These are phyloP conservation scores for Eristalinus aeneus DNA, from an alignment of 2,888 invertebrate genomes.

Conservation along the genomic window DNA sequence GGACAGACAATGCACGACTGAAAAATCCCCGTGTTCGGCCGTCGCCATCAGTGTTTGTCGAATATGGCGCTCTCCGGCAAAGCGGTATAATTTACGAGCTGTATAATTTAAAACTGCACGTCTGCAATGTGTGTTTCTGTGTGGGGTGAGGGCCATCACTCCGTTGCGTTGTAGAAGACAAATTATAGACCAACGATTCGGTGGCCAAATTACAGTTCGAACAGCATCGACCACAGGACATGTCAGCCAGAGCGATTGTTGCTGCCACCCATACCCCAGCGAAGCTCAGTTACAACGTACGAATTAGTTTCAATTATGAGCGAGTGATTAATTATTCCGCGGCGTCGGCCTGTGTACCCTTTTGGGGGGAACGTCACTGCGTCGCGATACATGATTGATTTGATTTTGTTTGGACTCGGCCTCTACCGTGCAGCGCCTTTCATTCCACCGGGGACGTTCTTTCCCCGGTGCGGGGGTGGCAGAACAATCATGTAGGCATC, in stretches of 20 bases:
- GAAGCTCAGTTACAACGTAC: constrained; percentile 41
- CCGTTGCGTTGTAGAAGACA: constrained; percentile 5
- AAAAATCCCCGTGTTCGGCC: constrained; percentile 12
- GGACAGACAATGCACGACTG: neutral
- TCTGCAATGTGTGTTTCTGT: no score
- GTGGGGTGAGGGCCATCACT: no score
- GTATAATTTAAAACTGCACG: constrained; percentile 31
- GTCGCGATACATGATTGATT: constrained; percentile 50
- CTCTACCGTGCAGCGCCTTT: neutral
- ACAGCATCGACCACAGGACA: constrained; percentile 52
- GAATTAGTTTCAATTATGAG: constrained; percentile 69
- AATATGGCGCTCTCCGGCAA: constrained; percentile 39
- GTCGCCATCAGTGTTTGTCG: constrained; percentile 61
- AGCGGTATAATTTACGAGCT: constrained; percentile 45
- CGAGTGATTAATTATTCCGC: constrained; percentile 63
- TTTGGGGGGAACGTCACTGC: neutral
- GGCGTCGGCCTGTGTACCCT: neutral
- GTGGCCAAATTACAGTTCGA: constrained; percentile 55
- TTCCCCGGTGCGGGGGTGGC: neutral
- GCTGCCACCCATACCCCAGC: neutral
- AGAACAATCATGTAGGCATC: constrained; percentile 28
- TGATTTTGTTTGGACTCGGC: constrained; percentile 33
- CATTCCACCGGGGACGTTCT: constrained; percentile 18
- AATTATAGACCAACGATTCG: constrained; percentile 35
- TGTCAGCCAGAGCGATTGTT: constrained; percentile 34